Conservation (phyloP, 2,888 invertebrate genomes). For the Atrina japonica region DNA sequence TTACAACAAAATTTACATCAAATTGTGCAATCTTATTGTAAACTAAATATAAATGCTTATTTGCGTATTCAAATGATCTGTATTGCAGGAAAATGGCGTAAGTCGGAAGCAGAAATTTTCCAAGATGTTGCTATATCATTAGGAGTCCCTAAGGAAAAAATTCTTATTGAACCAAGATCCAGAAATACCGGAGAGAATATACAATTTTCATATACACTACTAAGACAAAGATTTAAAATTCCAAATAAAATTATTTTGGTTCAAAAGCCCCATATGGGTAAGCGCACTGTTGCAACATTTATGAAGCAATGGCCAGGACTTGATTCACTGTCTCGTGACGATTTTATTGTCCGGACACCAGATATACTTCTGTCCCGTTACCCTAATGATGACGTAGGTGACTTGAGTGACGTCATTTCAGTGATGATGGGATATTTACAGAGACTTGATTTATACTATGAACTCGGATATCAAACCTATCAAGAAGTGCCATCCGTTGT, state of each 20-base stretch:
- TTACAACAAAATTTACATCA: too few relatives aligned
- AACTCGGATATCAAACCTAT: conserved; percentile 67
- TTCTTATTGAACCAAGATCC: conserved; percentile 68
- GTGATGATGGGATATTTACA: conserved; percentile 67
- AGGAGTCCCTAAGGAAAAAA: conserved; percentile 64
- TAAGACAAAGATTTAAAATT: conserved; percentile 39
- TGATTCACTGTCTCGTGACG: conserved; percentile 32
- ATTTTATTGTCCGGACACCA: conserved; percentile 68
- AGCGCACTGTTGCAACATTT: conserved; percentile 72
- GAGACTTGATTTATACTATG: conserved; percentile 66
- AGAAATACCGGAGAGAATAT: conserved; percentile 75
- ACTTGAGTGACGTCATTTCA: conserved; percentile 60
- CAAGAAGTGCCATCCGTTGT: conserved; percentile 64
- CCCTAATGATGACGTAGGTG: conserved; percentile 62
- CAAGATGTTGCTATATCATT: conserved; percentile 59
- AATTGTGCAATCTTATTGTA: too few relatives aligned
- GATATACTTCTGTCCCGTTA: conserved; percentile 64
- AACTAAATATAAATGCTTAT: too few relatives aligned
- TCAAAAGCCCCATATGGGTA: conserved; percentile 75
- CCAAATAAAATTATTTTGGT: conserved; percentile 66
- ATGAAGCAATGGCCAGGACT: conserved; percentile 71
- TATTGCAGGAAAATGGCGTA: conserved; percentile 64
- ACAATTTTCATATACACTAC: conserved; percentile 59
- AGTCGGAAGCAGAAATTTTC: conserved; percentile 73
- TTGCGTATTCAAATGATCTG: too few relatives aligned